phyloP scores from a whole-genome alignment of 2,888 invertebrate species.

The Chloromyia formosa region DNA sequence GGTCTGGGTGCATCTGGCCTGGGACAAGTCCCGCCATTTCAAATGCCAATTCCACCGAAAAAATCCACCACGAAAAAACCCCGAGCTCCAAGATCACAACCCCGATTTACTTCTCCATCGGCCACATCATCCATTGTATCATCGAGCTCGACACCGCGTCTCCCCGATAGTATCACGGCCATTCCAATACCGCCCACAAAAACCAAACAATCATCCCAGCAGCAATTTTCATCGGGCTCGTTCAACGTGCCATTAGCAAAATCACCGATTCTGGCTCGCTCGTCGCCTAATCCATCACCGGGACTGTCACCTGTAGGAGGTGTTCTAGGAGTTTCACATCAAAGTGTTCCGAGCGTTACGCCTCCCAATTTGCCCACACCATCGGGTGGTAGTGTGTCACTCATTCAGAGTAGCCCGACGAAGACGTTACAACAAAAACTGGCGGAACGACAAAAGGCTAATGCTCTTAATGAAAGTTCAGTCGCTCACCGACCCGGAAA shows the following conservation, averaged over 20 bases:
- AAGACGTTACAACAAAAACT: constrained; percentile 76
- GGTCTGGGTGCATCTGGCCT: constrained; percentile 33
- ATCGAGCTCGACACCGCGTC: constrained; percentile 16
- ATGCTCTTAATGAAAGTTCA: constrained; percentile 52
- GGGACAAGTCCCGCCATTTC: constrained; percentile 51
- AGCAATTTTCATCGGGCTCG: constrained; percentile 34
- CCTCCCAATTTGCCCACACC: constrained; percentile 43
- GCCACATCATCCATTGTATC: neutral
- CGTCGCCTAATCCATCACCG: constrained; percentile 44
- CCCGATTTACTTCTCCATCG: constrained; percentile 43
- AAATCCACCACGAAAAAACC: constrained; percentile 52
- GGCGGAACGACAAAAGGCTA: constrained; percentile 69
- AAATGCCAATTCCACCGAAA: constrained; percentile 50
- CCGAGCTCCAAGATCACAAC: constrained; percentile 51
- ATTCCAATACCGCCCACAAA: constrained; percentile 36
- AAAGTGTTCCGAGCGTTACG: constrained; percentile 43
- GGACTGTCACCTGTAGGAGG: constrained; percentile 32
- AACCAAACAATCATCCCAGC: constrained; percentile 42
- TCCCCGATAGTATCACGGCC: constrained; percentile 34
- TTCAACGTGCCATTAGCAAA: constrained; percentile 46
- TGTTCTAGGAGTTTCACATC: constrained; percentile 6
- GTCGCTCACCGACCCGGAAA: constrained; percentile 43
- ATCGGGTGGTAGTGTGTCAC: constrained; percentile 7
- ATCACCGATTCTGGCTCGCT: constrained; percentile 46
- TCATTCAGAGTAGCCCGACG: constrained; percentile 66